Evolutionary conservation across 2,797 vertebrate species (phyloP), one percentile per base, ranked within the genome.

Genomic region (Brachymystax lenok): DNA sequence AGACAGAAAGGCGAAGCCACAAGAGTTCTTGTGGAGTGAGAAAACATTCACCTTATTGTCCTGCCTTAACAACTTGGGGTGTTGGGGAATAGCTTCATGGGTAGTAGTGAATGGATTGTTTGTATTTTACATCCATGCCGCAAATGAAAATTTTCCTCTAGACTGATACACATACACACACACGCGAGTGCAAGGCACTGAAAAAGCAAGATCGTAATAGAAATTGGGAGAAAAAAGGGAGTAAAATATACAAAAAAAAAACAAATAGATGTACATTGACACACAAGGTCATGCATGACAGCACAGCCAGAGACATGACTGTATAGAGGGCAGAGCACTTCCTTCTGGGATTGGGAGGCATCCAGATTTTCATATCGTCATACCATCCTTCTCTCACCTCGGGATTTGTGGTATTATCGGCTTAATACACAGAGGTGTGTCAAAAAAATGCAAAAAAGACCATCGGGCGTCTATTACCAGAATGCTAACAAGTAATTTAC

Each of bases 81-180:
- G 80, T 82, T 73, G 77, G 71, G 87, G 80, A 61, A 40, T 74
- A 83, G 74, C 64, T 81, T 77, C 74, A 74, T 35, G 21, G 71
- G 70, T 80, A 74, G 59, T 73, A 74, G 74, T 76, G 71, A 76
- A 84, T 35, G 67, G 35, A 70, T 86, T 46, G 78, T 84, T 85
- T 85, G 77, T 79, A 73, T 79, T 70, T 40, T 35, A 69, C 27
- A 74, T 75, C 64, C 50, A 66, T 33, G 63, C 2, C 51, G 74
- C 28, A 33, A 17, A 68, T 17, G 66, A 13, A 13, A 28, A 35
- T 69, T 50, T 40, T 40, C 33, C 30, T 19, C 67, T 12, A 35
- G 16, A 40, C 33, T 69, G n/a, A 35, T 35, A 35, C 35, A 35
- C 35, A 46, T 10, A 46, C 40, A 4, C 35, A 74, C 72, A 35